Conservation (phyloP, 2,113 vertebrate genomes). For the Carettochelys insculpta region DNA sequence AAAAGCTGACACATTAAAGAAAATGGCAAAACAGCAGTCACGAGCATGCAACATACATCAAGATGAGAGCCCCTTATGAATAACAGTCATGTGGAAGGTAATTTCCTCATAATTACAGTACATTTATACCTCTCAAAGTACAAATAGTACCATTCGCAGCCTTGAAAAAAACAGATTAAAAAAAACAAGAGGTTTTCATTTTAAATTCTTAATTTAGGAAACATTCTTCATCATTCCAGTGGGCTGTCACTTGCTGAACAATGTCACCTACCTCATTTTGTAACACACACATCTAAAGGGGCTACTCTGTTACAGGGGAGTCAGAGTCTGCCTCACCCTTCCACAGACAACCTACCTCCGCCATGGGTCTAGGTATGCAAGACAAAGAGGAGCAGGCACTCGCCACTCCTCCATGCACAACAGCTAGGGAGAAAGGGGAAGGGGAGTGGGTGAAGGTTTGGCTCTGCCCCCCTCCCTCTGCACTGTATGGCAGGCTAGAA, state of each 20-base stretch:
- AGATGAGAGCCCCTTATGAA: conserved; percentile 15
- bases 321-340: background rate
- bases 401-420: background rate
- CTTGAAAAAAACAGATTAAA: conserved; percentile 37
- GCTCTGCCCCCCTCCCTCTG: background rate
- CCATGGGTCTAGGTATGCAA: background rate
- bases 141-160: conserved; percentile 42
- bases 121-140: conserved; percentile 47
- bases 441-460: background rate
- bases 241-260: background rate
- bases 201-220: background rate
- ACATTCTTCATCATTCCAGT: background rate
- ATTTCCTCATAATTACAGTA: conserved; percentile 28
- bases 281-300: background rate
- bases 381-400: background rate
- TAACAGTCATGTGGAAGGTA: conserved; percentile 26
- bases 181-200: background rate
- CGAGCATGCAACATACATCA: background rate
- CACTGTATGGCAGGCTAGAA: background rate
- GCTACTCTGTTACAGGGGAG: background rate
- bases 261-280: conserved; percentile 4
- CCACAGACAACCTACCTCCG: background rate
- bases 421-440: background rate
- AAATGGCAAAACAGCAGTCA: conserved; percentile 12
- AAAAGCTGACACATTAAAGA: conserved; percentile 45